phyloP scores from a whole-genome alignment of 1,140 invertebrate species.

The Drosophila prosaltans region DNA sequence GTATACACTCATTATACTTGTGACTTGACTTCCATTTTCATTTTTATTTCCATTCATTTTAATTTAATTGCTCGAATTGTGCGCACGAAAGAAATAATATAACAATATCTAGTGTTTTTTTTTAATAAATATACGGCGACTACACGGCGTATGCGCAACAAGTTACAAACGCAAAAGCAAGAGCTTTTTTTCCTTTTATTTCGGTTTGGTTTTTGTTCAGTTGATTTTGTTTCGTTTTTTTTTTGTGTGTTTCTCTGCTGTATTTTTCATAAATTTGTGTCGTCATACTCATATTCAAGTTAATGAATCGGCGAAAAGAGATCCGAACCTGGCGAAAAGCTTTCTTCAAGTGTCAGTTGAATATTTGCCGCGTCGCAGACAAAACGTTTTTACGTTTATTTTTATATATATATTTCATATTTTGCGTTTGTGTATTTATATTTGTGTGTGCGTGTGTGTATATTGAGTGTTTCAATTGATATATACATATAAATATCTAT shows the following conservation, averaged over 20 bases:
- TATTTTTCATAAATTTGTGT: conserved; percentile 58
- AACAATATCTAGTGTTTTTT: not conserved
- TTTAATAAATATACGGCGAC: conserved; percentile 3
- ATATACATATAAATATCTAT: not conserved
- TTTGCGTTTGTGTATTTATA: conserved; percentile 22
- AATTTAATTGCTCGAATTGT: conserved; percentile 50
- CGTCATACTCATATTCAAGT: conserved; percentile 62
- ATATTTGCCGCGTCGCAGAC: conserved; percentile 62
- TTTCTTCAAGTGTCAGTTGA: conserved; percentile 67
- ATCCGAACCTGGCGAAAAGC: conserved; percentile 65
- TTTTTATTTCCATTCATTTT: conserved; percentile 48
- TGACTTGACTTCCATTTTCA: conserved; percentile 15
- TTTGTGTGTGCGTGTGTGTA: not conserved
- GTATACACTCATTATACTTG: conserved; percentile 20
- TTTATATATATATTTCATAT: conserved; percentile 1
- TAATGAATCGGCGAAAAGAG: conserved; percentile 62
- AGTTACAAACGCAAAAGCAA: conserved; percentile 49
- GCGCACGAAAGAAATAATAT: conserved; percentile 42
- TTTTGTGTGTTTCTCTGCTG: not conserved
- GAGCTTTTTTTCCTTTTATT: conserved; percentile 47
- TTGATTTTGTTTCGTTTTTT: not conserved
- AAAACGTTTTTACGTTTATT: conserved; percentile 38
- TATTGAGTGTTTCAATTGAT: conserved; percentile 10
- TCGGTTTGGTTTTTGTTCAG: conserved; percentile 3
- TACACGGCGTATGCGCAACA: conserved; percentile 76